Evolutionary conservation across 2,113 vertebrate genomes (phyloP), one percentile per base, ranked within the genome.

Genomic region (Oreotrochilus melanogaster): DNA sequence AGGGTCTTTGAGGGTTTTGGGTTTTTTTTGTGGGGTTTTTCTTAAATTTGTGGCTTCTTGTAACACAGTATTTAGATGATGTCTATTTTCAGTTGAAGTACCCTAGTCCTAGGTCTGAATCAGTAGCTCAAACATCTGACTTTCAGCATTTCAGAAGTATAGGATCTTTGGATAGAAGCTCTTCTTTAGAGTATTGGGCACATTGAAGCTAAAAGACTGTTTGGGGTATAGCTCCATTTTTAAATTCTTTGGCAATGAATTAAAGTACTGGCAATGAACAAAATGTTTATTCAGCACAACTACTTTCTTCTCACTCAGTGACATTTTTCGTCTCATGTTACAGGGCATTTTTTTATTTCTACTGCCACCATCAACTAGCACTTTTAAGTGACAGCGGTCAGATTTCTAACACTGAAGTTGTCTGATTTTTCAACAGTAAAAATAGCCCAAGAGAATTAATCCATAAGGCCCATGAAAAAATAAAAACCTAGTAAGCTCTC

Each of bases 401-500:
- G 56, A 92, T 76, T 84, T 51, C 65, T 78, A 53, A 76, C 5
- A 8, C 39, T 56, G 78, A 86, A 60, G 27, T 35, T 42, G 57
- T 60, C 65, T 51, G 51, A 37, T 51, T 94, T 95, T 84, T 91
- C 81, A 93, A 58, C 58, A 78, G 48, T 71, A 93, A 89, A 93
- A 96, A 91, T 39, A 71, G 88, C 39, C 47, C 53, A 69, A 27
- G 65, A 88, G 72, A 95, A 91, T 82, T 31, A 79, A 86, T 18
- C 51, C 35, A n/a, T n/a, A 9, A 88, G 33, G n/a, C 14, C 42
- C 33, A 62, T 39, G 7, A 64, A 83, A 93, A 15, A 56, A 35
- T 25, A 56, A 39, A 39, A 39, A 84, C 27, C 73, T 45, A 54
- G 80, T 11, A 71, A 72, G 48, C 74, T 89, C 78, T 61, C 74